These are phyloP conservation scores for Trachurus trachurus DNA, from an alignment of 2,797 vertebrate species.

Conservation along the genomic window DNA sequence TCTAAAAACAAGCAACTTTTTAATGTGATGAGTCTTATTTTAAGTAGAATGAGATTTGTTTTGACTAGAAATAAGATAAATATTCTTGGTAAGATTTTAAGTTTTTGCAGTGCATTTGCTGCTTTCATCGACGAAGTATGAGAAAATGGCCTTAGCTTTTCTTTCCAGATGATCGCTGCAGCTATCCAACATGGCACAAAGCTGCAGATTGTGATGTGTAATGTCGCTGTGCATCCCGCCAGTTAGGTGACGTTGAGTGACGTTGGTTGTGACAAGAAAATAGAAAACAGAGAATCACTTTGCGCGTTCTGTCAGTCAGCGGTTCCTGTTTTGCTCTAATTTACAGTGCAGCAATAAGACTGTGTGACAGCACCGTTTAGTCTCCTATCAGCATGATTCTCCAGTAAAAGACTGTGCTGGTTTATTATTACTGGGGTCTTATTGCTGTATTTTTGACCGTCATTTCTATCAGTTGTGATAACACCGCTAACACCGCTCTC, in stretches of 20 bases:
- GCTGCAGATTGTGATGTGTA: not conserved
- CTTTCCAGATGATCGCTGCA: not conserved
- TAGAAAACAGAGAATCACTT: not conserved
- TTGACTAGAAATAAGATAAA: too few relatives aligned
- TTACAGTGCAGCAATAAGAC: not conserved
- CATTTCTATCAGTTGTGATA: not conserved
- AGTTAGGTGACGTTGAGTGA: not conserved
- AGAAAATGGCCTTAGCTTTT: not conserved
- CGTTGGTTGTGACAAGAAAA: not conserved
- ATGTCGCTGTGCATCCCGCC: not conserved
- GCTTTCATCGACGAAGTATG: slow-evolving; percentile 2
- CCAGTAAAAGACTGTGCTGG: not conserved
- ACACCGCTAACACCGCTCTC: not conserved
- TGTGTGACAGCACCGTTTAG: not conserved
- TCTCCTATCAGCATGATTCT: not conserved
- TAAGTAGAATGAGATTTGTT: too few relatives aligned
- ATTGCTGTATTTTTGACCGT: not conserved
- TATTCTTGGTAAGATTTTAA: too few relatives aligned
- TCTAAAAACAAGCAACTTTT: too few relatives aligned
- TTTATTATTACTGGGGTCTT: not conserved
- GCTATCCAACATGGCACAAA: not conserved
- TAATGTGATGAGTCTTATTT: too few relatives aligned
- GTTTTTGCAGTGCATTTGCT: too few relatives aligned
- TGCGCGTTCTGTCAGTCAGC: not conserved
- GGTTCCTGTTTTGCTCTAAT: slow-evolving; percentile 3